A percentile compares a stretch with the other conserved stretches of the same genome.
Conservation (phyloP, 2,113 vertebrate species). For the Eira barbara region DNA sequence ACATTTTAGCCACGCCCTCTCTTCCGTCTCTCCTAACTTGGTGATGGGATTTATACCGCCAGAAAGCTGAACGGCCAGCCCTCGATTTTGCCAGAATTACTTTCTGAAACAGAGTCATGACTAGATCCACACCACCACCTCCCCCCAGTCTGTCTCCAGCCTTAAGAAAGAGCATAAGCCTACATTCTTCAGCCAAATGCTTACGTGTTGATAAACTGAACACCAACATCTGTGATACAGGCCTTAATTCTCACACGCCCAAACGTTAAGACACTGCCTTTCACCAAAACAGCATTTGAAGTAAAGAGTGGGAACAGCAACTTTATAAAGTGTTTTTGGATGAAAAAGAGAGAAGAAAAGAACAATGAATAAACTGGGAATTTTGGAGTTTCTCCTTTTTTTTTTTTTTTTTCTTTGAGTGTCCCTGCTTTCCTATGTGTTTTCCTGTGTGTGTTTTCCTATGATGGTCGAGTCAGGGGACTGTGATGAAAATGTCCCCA, state of each 20-base stretch:
- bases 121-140: neutral
- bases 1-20: neutral
- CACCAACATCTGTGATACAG: neutral
- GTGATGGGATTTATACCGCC: neutral
- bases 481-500: neutral
- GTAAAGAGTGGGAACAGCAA: neutral
- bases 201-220: neutral
- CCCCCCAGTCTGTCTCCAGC: neutral
- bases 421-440: neutral
- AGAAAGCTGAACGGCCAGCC: neutral
- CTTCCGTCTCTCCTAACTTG: neutral
- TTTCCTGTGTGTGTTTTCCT: neutral
- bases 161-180: neutral
- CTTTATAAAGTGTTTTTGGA: neutral
- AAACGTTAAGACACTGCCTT: neutral
- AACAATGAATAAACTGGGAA: neutral
- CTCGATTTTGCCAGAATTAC: neutral
- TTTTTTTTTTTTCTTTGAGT: neutral
- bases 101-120: neutral
- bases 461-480: accelerated
- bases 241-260: neutral
- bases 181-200: neutral
- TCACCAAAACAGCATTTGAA: neutral
- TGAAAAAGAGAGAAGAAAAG: neutral
- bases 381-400: neutral